Conservation (phyloP, 2,113 vertebrate genomes). For the Trichomycterus rosablanca region DNA sequence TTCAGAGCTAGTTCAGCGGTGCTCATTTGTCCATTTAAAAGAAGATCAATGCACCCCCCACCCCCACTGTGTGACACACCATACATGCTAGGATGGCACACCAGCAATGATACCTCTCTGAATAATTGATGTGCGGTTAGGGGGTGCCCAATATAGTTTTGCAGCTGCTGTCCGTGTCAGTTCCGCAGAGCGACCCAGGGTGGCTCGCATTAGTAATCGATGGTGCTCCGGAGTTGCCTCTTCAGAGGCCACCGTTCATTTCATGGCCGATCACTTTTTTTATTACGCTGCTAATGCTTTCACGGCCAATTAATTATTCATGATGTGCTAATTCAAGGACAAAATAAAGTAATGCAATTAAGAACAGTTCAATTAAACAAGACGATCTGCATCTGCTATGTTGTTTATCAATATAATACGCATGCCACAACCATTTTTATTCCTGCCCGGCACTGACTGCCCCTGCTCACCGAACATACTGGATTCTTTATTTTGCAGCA, state of each 20-base stretch:
- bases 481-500: slow-evolving; percentile 48
- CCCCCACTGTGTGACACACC: slow-evolving; percentile 57
- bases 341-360: slow-evolving; percentile 66
- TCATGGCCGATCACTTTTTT: slow-evolving; percentile 73
- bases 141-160: slow-evolving; percentile 55
- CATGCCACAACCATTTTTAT: slow-evolving; percentile 26
- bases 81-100: slow-evolving; percentile 52
- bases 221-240: slow-evolving; percentile 43
- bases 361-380: slow-evolving; percentile 49
- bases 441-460: slow-evolving; percentile 13
- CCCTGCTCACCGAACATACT: slow-evolving; percentile 22
- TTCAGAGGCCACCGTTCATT: slow-evolving; percentile 65
- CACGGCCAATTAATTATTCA: slow-evolving; percentile 73
- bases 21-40: slow-evolving; percentile 68
- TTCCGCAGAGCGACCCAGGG: slow-evolving; percentile 42
- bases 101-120: slow-evolving; percentile 56
- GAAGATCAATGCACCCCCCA: slow-evolving; percentile 67
- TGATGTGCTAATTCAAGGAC: slow-evolving; percentile 68
- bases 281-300: slow-evolving; percentile 70
- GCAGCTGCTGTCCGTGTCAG: slow-evolving; percentile 39
- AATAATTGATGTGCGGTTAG: slow-evolving; percentile 61
- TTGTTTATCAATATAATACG: slow-evolving; percentile 37
- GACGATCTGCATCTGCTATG: slow-evolving; percentile 32
- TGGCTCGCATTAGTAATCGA: slow-evolving; percentile 53
- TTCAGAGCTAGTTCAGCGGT: slow-evolving; percentile 67